Evolutionary conservation across 2,888 invertebrate species (phyloP).

Genomic region (Deladenus siricidicola): DNA sequence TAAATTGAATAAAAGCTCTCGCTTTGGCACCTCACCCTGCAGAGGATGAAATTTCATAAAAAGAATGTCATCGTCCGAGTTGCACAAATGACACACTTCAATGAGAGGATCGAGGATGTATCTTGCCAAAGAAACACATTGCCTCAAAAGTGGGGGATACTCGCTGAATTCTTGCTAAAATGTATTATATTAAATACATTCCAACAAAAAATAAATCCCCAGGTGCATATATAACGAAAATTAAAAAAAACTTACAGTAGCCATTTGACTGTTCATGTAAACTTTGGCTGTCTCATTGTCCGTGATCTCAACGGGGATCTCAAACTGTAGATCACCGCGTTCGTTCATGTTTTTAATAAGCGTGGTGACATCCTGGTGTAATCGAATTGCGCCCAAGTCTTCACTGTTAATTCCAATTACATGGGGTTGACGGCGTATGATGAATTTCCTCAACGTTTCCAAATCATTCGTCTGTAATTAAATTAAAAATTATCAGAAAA

Average conservation of each 20-base stretch:
- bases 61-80: conserved; percentile 88
- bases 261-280: conserved; percentile 73
- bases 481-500: too few species aligned
- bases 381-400: conserved; percentile 55
- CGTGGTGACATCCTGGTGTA: conserved; percentile 58
- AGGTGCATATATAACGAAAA: not conserved
- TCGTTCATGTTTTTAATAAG: conserved; percentile 34
- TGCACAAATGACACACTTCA: conserved; percentile 90
- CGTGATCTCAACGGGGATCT: conserved; percentile 60
- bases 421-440: conserved; percentile 81
- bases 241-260: conserved; percentile 18
- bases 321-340: conserved; percentile 73
- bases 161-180: conserved; percentile 41
- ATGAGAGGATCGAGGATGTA: conserved; percentile 87
- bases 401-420: conserved; percentile 83
- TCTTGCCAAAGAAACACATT: conserved; percentile 85
- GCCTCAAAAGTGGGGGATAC: conserved; percentile 71
- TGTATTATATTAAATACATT: not conserved
- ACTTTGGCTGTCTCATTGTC: conserved; percentile 71
- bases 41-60: conserved; percentile 83
- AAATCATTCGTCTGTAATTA: conserved; percentile 38
- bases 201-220: not conserved
- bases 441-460: conserved; percentile 60
- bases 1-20: conserved; percentile 75
- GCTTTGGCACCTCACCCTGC: conserved; percentile 65